Base-by-base conservation (phyloP, 2,113 vertebrate genomes). In the Petroica traversi region DNA sequence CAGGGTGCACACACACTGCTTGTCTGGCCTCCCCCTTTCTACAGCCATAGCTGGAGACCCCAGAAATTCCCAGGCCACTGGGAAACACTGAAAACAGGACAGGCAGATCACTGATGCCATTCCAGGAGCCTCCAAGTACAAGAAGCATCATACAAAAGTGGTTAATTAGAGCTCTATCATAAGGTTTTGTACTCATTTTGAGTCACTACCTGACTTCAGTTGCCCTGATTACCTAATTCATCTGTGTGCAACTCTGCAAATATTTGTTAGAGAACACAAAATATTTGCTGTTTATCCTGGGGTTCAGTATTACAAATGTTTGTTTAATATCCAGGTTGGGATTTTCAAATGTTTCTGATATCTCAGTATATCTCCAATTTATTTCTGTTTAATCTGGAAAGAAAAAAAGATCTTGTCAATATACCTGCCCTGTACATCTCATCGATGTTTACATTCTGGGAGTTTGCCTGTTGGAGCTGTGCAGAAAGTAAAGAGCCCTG, bases 211-310 rank as follows among this genome's bases (percentile, higher is more conserved):
- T 3, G 33, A 68, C 61, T 75, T 28, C 69, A 88, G 74, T 85
- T 93, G 73, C 51, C 49, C 61, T 81, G 86, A 82, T 95, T 93
- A 75, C 86, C 58, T 72, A 91, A 89, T 77, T 71, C n/a, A 46
- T 85, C 64, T 52, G 6, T n/a, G 31, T 72, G 61, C 40, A 79
- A 68, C 29, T 89, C 73, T 38, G 23, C 51, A 96, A 95, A 96
- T 88, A 89, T 91, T 91, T 94, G 85, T 67, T 76, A 49, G 82
- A 88, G 81, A 73, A 95, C 62, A 91, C 74, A 80, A 92, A 95
- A 79, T 85, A 92, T 85, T 93, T 95, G 87, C 67, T 92, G 54
- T 85, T 95, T 89, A 58, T 72, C 34, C 57, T 41, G 51, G 38
- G 10, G 24, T 64, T 81, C 55, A 75, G 38, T 36, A 55, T 78